Evolutionary conservation across 1,140 invertebrate genomes (phyloP).

Genomic region (Drosophila lacteicornis): DNA sequence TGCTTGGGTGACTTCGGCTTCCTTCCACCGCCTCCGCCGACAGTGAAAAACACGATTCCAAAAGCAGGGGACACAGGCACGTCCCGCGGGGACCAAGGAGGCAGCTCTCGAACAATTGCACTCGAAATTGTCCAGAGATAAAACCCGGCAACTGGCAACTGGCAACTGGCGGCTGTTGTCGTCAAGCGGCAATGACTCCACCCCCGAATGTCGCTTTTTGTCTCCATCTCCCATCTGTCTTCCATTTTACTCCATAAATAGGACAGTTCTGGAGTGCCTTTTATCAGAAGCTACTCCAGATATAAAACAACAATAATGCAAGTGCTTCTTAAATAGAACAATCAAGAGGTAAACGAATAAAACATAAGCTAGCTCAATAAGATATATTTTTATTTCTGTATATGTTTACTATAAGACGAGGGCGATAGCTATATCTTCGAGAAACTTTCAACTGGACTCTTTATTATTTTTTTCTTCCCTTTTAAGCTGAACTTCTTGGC

Average conservation of each 20-base stretch:
- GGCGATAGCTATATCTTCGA: neutral
- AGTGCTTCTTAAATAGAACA: neutral
- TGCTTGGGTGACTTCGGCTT: constrained; percentile 63
- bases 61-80: constrained; percentile 49
- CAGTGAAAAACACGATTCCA: constrained; percentile 47
- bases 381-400: neutral
- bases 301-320: neutral
- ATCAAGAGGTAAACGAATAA: neutral
- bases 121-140: constrained; percentile 54
- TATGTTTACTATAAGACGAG: neutral
- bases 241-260: constrained; percentile 18
- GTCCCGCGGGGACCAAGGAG: constrained; percentile 53
- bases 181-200: constrained; percentile 12
- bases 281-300: constrained; percentile 2
- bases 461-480: neutral
- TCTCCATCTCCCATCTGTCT: constrained; percentile 21
- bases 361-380: neutral
- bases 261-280: constrained; percentile 12
- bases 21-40: constrained; percentile 46
- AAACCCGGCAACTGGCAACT: no score
- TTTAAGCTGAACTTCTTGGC: no score
- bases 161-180: no score
- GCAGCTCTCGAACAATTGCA: constrained; percentile 58
- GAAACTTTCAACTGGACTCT: no score
- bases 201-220: constrained; percentile 8